phyloP scores from a whole-genome alignment of 1,140 invertebrate genomes.

The Drosophila kikkawai region DNA sequence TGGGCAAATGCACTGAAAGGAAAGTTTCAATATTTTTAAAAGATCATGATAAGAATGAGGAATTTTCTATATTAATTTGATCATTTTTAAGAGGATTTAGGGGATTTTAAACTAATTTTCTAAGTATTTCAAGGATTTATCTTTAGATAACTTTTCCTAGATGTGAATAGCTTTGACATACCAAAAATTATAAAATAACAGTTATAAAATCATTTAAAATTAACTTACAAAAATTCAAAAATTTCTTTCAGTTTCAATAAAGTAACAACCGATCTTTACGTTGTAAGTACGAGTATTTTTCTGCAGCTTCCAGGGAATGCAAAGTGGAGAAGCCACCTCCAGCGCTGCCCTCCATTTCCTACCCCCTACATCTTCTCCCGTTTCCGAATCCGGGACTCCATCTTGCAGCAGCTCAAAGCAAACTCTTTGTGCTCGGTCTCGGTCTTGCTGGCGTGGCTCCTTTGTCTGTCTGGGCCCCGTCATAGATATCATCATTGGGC shows the following conservation, averaged over 20 bases:
- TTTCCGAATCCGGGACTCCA: slow-evolving; percentile 8
- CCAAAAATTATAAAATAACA: not conserved
- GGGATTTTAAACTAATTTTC: not conserved
- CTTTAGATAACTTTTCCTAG: not conserved
- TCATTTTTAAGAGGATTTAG: no score
- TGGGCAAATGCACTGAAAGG: slow-evolving; percentile 10
- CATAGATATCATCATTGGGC: slow-evolving; percentile 78
- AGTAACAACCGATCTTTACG: slow-evolving; percentile 5
- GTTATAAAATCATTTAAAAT: not conserved
- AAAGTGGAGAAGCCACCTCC: slow-evolving; percentile 41
- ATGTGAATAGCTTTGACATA: not conserved
- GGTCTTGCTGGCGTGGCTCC: slow-evolving; percentile 33
- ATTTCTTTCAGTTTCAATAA: slow-evolving; percentile 11
- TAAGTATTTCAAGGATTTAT: no score
- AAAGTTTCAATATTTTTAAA: not conserved
- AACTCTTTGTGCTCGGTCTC: slow-evolving; percentile 55
- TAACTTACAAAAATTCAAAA: not conserved
- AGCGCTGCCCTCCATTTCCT: slow-evolving; percentile 1
- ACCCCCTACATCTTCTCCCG: not conserved
- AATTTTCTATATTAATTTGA: not conserved
- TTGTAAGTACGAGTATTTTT: slow-evolving; percentile 4
- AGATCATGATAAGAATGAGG: no score
- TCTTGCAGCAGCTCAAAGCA: slow-evolving; percentile 31
- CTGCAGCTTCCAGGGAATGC: slow-evolving; percentile 37
- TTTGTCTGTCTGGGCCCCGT: slow-evolving; percentile 63